These are phyloP conservation scores for Lophochroa leadbeateri DNA, from an alignment of 2,113 vertebrate genomes.

Conservation along the genomic window DNA sequence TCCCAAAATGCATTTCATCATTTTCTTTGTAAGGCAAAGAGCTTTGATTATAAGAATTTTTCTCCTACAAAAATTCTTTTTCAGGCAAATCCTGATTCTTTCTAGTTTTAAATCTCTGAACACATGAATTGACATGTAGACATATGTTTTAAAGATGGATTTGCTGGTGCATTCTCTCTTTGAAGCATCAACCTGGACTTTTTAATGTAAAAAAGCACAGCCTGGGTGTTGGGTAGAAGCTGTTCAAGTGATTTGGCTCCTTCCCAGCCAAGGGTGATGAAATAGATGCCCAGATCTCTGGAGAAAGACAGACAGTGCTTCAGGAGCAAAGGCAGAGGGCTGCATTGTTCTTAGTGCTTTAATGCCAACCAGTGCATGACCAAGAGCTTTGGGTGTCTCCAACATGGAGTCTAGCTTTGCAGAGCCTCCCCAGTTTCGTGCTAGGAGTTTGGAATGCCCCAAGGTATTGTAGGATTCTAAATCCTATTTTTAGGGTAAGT, in stretches of 20 bases:
- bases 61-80: neutral
- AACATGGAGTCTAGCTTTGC: neutral
- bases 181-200: neutral
- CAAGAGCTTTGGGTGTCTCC: neutral
- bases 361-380: no score
- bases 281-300: neutral
- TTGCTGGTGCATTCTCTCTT: neutral
- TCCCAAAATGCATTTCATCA: neutral
- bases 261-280: neutral
- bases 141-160: neutral
- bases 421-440: neutral
- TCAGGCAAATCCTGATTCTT: neutral
- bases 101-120: neutral
- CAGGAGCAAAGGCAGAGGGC: neutral
- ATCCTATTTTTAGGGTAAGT: neutral
- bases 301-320: neutral
- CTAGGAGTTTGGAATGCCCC: neutral
- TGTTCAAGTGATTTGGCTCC: neutral
- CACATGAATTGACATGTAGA: rapidly evolving
- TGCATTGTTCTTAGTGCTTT: neutral
- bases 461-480: rapidly evolving
- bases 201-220: neutral
- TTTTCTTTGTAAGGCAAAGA: neutral
- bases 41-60: neutral
- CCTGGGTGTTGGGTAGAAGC: rapidly evolving